Percentiles rank a stretch among this genome's conserved stretches.
Evolutionary conservation across 2,888 invertebrate species (phyloP).

Genomic region (Drosophila merina): DNA sequence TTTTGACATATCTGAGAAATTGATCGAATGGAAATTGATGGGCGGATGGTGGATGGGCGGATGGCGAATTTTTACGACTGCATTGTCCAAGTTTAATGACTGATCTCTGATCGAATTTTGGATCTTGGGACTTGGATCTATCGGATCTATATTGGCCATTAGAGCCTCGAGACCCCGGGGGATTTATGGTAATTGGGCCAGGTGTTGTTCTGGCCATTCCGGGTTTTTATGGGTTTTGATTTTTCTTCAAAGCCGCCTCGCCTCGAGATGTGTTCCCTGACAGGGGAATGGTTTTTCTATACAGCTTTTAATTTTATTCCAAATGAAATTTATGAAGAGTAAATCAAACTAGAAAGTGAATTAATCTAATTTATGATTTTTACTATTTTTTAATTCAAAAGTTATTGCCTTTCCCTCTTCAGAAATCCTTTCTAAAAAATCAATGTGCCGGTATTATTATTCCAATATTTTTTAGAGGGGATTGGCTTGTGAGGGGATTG

Average conservation of each 20-base stretch:
- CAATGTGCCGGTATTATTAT: too few relatives aligned
- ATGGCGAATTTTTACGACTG: conserved; percentile 65
- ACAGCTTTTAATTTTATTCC: background rate
- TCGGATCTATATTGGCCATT: conserved; percentile 1
- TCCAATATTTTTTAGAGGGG: too few relatives aligned
- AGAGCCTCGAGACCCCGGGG: conserved; percentile 10
- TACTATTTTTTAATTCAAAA: too few relatives aligned
- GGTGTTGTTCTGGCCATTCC: conserved; percentile 42
- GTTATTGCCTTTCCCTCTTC: too few relatives aligned
- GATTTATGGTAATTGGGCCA: conserved; percentile 48
- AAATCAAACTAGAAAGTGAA: background rate
- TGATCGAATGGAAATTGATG: conserved; percentile 44
- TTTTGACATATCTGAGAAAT: conserved; percentile 70
- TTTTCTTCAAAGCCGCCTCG: conserved; percentile 6
- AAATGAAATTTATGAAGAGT: background rate
- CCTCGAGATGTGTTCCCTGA: too few relatives aligned
- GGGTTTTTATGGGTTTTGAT: conserved; percentile 4
- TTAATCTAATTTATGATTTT: background rate
- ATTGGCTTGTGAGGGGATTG: background rate
- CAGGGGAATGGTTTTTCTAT: background rate
- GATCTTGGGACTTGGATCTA: conserved; percentile 12
- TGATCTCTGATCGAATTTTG: conserved; percentile 41
- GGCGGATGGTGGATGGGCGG: conserved; percentile 7
- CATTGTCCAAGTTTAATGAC: conserved; percentile 72
- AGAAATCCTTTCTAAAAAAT: too few relatives aligned